Evolutionary conservation across 2,888 invertebrate genomes (phyloP), one percentile per base, ranked within the genome.

Genomic region (Pseudolycoriella hygida): DNA sequence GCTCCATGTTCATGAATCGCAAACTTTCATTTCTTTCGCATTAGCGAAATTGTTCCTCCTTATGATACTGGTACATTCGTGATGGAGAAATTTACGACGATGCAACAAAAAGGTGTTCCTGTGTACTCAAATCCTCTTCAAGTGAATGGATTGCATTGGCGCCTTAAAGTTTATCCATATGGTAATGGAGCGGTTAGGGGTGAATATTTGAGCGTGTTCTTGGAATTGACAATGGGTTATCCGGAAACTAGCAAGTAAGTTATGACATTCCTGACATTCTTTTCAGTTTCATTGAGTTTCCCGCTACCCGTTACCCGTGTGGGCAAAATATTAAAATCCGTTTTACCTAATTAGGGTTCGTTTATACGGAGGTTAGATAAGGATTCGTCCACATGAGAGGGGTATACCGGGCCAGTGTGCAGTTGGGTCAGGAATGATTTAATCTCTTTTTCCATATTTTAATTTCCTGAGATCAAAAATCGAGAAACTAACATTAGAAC

Each of bases 101-200:
- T 92, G 43, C 88, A 88, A 57, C 75, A 83, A 56, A 82, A 87
- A 57, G 90, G 89, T 5, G 87, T 89, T 59, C 90, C 93, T 1
- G 88, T 92, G 10, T 93, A 92, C 67, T 92, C 90, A 15, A 80
- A 84, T 2, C 85, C 88, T 4, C 68, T 93, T 38, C 82, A 84
- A 60, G 83, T 88, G 44, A 85, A 87, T 62, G 90, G 92, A 0
- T 71, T 92, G 6, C 85, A 85, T 57, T 93, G 93, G 92, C 71
- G 92, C 42, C 71, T 93, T 19, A 92, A 92, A 70, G 85, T 86
- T 17, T 86, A 86, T 66, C 84, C 89, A 17, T 88, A 92, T 67
- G 92, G 92, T 2, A 93, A 92, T 61, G 89, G 92, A n/a, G 88
- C 89, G 15, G 92, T 93, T 1, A 70, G 90, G 20, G 89, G 89